phyloP scores from a whole-genome alignment of 1,140 invertebrate species.

The Pentalonia nigronervosa region DNA sequence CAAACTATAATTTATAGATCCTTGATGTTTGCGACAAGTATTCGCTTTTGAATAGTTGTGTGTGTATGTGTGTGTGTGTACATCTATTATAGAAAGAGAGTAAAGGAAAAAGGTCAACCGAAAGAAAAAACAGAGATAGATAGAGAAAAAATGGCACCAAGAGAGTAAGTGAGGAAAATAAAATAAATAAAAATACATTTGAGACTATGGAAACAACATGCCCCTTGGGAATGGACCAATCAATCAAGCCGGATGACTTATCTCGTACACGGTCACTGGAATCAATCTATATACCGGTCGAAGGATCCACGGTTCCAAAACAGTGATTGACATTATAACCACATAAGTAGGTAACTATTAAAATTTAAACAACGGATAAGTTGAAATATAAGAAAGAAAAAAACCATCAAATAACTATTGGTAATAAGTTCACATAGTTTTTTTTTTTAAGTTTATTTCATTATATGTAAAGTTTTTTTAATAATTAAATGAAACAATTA shows the following conservation, averaged over 20 bases:
- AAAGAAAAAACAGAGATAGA: constrained; percentile 12
- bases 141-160: neutral
- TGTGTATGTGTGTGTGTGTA: neutral
- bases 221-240: constrained; percentile 37
- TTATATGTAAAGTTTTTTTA: too few relatives aligned
- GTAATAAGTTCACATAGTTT: too few relatives aligned
- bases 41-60: neutral
- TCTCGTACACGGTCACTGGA: constrained; percentile 37
- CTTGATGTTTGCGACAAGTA: constrained; percentile 18
- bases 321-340: constrained; percentile 32
- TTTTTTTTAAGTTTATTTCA: too few relatives aligned
- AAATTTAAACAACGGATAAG: neutral
- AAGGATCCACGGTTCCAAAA: neutral
- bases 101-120: constrained; percentile 26
- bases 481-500: too few relatives aligned
- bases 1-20: constrained; percentile 46
- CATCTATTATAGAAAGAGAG: neutral
- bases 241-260: constrained; percentile 52
- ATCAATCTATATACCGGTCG: constrained; percentile 43
- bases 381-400: too few relatives aligned
- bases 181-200: constrained; percentile 53
- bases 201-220: constrained; percentile 39
- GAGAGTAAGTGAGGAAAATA: constrained; percentile 32
- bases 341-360: neutral
- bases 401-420: too few relatives aligned